Evolutionary conservation across 2,797 vertebrate species (phyloP).

Genomic region (Atherinosoma microstoma): DNA sequence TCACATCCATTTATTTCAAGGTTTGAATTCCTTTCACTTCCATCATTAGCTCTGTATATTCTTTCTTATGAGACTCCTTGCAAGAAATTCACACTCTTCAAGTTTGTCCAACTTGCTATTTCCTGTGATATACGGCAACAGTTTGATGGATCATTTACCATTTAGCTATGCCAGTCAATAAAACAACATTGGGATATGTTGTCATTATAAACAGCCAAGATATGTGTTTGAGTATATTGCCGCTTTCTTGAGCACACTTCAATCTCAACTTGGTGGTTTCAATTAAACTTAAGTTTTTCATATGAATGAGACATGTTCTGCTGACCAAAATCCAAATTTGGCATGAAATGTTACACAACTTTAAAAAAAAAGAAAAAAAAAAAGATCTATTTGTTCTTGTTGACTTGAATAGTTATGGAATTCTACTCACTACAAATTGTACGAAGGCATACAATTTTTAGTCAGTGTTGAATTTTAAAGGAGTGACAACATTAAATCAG

Average conservation of each 20-base stretch:
- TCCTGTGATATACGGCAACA: constrained; percentile 7
- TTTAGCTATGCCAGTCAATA: not conserved
- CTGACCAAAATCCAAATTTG: not conserved
- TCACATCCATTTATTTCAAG: not conserved
- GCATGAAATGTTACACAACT: too few relatives aligned
- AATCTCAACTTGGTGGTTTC: not conserved
- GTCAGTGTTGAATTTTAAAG: not conserved
- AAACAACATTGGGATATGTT: constrained; percentile 4
- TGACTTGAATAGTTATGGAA: not conserved
- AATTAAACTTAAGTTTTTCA: not conserved
- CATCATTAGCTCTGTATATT: constrained; percentile 16
- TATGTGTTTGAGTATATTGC: not conserved
- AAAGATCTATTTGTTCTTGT: too few relatives aligned
- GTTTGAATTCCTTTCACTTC: not conserved
- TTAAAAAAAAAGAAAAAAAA: not conserved
- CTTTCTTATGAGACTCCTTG: constrained; percentile 10
- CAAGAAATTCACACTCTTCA: constrained; percentile 21
- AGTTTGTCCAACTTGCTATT: constrained; percentile 22
- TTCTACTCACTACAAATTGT: too few relatives aligned
- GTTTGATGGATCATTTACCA: constrained; percentile 19
- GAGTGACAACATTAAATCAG: not conserved
- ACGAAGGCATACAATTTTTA: not conserved
- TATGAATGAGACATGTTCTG: not conserved
- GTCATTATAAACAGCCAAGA: constrained; percentile 5
- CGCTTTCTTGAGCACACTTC: not conserved